Conservation (phyloP, 2,888 invertebrate species). For the Zaprionus bogoriensis region DNA sequence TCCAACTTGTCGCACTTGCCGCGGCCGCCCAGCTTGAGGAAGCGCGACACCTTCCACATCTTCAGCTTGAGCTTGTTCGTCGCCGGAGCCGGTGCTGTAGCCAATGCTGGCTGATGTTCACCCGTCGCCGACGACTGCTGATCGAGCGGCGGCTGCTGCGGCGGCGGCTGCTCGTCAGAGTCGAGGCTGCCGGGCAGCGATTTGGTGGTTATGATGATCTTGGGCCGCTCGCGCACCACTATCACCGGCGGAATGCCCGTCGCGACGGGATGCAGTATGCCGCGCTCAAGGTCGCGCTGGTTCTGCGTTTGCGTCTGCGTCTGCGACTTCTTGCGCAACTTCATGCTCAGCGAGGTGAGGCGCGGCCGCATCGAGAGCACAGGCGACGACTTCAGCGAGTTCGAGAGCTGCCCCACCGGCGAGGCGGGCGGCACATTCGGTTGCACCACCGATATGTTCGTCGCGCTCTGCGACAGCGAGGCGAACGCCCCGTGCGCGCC, state of each 20-base stretch:
- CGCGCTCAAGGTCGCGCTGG: conserved; percentile 73
- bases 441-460: conserved; percentile 81
- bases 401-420: conserved; percentile 81
- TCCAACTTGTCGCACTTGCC: conserved; percentile 35
- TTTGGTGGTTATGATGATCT: conserved; percentile 85
- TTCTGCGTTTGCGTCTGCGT: conserved; percentile 36
- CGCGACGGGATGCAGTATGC: conserved; percentile 63
- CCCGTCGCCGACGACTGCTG: too few relatives aligned
- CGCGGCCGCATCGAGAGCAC: conserved; percentile 81
- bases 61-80: conserved; percentile 82
- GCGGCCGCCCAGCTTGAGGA: conserved; percentile 83
- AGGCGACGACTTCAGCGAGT: conserved; percentile 82
- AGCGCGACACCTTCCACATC: conserved; percentile 88
- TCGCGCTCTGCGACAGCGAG: conserved; percentile 81
- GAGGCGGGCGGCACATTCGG: conserved; percentile 82
- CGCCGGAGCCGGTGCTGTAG: too few relatives aligned
- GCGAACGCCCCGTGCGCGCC: conserved; percentile 60
- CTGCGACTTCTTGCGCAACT: conserved; percentile 80
- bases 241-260: conserved; percentile 70
- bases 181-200: conserved; percentile 93
- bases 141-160: conserved; percentile 53
- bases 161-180: conserved; percentile 86
- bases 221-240: conserved; percentile 82
- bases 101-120: too few relatives aligned
- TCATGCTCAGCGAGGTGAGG: conserved; percentile 82